Base-by-base conservation (phyloP, 2,888 invertebrate species). In the Phymatocera aterrima region DNA sequence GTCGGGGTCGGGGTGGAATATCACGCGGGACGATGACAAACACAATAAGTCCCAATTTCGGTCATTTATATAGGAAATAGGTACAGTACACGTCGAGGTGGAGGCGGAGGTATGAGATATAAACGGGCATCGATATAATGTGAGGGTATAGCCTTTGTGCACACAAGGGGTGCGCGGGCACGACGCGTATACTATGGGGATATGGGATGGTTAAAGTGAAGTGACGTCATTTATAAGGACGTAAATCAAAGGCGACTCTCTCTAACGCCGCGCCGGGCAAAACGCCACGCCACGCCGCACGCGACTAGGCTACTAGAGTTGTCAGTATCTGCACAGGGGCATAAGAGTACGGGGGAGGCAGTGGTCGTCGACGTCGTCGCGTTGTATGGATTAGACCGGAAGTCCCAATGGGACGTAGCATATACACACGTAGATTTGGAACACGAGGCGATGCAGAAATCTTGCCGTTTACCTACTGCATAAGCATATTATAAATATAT, bases 181-280 rank as follows among this genome's bases (percentile, higher is more conserved):
- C 46, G n/a, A 64, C 28, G 15, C 3, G 31, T 12, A n/a, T 54
- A 21, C 21, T 21, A 6, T 57, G 24, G 54, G 24, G 12, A 10
- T 18, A 10, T 28, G 28, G 57, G 28, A 57, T 57, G 57, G 57
- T 57, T 57, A 80, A 81, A 79, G 82, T 81, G 84, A 86, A 88
- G 87, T 90, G 90, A 90, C 90, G 90, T 90, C 90, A 90, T 89
- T 90, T 90, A 90, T 90, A 89, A 90, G 89, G 85, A 89, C 88
- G 90, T 90, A 90, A 90, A 90, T 90, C 90, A 90, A 90, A 90
- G 90, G 88, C 72, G 34, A 21, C 54, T 43, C n/a, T n/a, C n/a
- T n/a, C n/a, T n/a, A n/a, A n/a, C n/a, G n/a, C n/a, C n/a, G n/a
- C n/a, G n/a, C n/a, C n/a, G n/a, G n/a, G n/a, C n/a, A n/a, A n/a